Evolutionary conservation across 2,797 vertebrate genomes (phyloP).

Genomic region (Parambassis ranga): DNA sequence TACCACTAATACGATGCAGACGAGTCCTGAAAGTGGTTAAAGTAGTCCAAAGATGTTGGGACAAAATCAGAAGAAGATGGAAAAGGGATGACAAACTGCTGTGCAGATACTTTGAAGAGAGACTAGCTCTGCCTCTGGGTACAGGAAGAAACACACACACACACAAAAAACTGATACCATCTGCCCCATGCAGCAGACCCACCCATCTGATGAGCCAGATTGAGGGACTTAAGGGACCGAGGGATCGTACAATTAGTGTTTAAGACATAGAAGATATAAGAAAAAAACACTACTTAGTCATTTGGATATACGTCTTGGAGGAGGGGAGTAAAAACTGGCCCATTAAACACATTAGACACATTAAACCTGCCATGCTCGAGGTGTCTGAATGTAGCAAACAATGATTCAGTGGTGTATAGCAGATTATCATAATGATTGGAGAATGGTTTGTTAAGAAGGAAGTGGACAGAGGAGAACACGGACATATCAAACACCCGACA

Average conservation of each 20-base stretch:
- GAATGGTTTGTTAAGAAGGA: background rate
- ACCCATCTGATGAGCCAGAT: slow-evolving; percentile 78
- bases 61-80: background rate
- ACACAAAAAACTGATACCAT: slow-evolving; percentile 69
- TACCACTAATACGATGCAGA: background rate
- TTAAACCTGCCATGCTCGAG: background rate
- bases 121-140: slow-evolving; percentile 27
- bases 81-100: slow-evolving; percentile 13
- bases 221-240: slow-evolving; percentile 54
- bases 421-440: slow-evolving; percentile 6
- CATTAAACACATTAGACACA: too few relatives aligned
- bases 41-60: background rate
- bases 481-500: too few relatives aligned
- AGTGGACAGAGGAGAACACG: background rate
- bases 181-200: slow-evolving; percentile 58
- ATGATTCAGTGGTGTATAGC: background rate
- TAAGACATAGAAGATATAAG: background rate
- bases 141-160: slow-evolving; percentile 60
- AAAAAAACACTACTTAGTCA: background rate
- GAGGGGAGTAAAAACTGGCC: background rate
- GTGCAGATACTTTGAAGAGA: slow-evolving; percentile 19
- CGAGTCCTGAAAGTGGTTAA: background rate
- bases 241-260: too few relatives aligned
- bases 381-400: background rate
- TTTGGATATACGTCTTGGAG: background rate